Evolutionary conservation across 2,888 invertebrate species (phyloP).

Genomic region (Catocala fraxini): DNA sequence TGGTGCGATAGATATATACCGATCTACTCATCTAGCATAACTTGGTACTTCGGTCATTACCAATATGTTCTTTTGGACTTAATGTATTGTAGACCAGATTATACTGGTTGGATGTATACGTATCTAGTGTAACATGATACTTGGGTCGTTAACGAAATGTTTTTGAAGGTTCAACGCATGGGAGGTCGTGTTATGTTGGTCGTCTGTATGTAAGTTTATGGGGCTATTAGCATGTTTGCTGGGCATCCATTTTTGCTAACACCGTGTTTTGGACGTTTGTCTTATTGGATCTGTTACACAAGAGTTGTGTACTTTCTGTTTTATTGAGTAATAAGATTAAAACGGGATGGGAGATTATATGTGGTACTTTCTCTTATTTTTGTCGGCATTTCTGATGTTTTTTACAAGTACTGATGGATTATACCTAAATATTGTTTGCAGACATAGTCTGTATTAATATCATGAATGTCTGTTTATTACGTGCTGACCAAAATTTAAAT

Average conservation of each 20-base stretch:
- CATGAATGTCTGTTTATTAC: too few relatives aligned
- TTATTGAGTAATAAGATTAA: conserved; percentile 40
- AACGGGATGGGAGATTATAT: conserved; percentile 27
- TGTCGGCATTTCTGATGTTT: neutral
- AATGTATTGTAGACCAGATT: conserved; percentile 15
- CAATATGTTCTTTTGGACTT: conserved; percentile 21
- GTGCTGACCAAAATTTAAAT: too few relatives aligned
- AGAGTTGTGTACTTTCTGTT: conserved; percentile 35
- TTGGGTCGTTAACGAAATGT: conserved; percentile 16
- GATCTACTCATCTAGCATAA: conserved; percentile 60
- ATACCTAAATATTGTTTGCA: too few relatives aligned
- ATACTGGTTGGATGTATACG: conserved; percentile 11
- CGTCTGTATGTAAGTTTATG: conserved; percentile 67
- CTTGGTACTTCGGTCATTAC: conserved; percentile 50
- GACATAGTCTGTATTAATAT: too few relatives aligned
- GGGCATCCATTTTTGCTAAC: conserved; percentile 68
- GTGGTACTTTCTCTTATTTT: conserved; percentile 17
- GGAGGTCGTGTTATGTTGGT: conserved; percentile 58
- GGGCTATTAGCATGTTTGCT: conserved; percentile 77
- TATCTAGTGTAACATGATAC: conserved; percentile 20
- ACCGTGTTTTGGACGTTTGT: conserved; percentile 60
- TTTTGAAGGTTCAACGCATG: conserved; percentile 1
- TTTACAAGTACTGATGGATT: too few relatives aligned
- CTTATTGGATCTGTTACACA: conserved; percentile 52
- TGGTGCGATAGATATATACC: conserved; percentile 71